Evolutionary conservation across 2,888 invertebrate species (phyloP).

Genomic region (Microchrysa polita): DNA sequence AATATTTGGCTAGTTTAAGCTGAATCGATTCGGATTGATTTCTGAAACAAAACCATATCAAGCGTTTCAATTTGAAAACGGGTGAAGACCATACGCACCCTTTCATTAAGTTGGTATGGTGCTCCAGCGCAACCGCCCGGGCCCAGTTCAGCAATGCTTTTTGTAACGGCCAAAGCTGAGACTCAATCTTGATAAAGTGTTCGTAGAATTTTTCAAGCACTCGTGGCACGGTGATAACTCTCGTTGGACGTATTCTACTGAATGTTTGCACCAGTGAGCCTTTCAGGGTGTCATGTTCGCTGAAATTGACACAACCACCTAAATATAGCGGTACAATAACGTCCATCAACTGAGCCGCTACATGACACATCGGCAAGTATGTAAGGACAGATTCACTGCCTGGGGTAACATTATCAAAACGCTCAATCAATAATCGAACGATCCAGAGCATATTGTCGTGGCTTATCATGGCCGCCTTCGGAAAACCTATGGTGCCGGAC

Average conservation of each 20-base stretch:
- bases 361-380: slow-evolving; percentile 89
- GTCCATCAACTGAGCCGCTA: slow-evolving; percentile 90
- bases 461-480: slow-evolving; percentile 92
- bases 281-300: slow-evolving; percentile 90
- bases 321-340: slow-evolving; percentile 74
- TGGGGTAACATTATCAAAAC: slow-evolving; percentile 67
- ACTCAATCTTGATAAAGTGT: slow-evolving; percentile 79
- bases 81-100: too few species aligned
- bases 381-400: slow-evolving; percentile 75
- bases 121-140: slow-evolving; percentile 69
- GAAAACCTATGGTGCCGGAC: slow-evolving; percentile 89
- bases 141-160: slow-evolving; percentile 75
- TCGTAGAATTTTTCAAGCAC: slow-evolving; percentile 96
- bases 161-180: slow-evolving; percentile 74
- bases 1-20: slow-evolving; percentile 75
- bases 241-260: slow-evolving; percentile 81
- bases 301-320: slow-evolving; percentile 83
- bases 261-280: slow-evolving; percentile 81
- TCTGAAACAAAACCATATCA: slow-evolving; percentile 52
- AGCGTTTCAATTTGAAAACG: too few species aligned
- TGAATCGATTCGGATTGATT: slow-evolving; percentile 67
- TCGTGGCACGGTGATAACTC: slow-evolving; percentile 89
- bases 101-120: slow-evolving; percentile 69
- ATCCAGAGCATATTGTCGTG: slow-evolving; percentile 88
- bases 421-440: slow-evolving; percentile 68